Evolutionary conservation across 2,797 vertebrate species (phyloP), one percentile per base, ranked within the genome.

Genomic region (Sylvilagus floridanus): DNA sequence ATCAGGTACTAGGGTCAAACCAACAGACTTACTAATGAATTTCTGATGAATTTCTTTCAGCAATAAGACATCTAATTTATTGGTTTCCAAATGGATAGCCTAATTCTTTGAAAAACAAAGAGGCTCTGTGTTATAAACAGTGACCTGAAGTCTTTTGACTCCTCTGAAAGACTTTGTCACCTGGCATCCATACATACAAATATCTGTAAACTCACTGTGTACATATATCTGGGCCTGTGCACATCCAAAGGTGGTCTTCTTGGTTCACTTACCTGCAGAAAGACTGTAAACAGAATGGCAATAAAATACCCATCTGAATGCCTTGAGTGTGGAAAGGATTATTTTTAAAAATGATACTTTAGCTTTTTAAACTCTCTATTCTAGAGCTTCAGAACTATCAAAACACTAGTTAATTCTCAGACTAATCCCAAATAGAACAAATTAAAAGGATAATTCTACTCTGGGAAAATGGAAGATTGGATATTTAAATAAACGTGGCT

Each of bases 21-120:
- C 71, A 86, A 65, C 83, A 84, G 60, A 52, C 57, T 91, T 87
- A 42, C 37, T 92, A 78, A 91, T 90, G 79, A 94, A 14, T 90
- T 96, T 81, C 82, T 91, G 79, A 87, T 94, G 63, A 73, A 76
- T 72, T 95, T 52, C 76, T 90, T 84, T 92, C 54, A 88, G 92
- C 83, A 94, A 88, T 52, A 71, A 83, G n/a, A 71, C 35, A 73
- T 50, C 52, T 68, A 19, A 16, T 35, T 73, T 90, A 68, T 21
- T 62, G 87, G 88, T 90, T 73, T 92, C 86, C 69, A 82, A 91
- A 72, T 77, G 57, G 82, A 75, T 85, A 72, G 32, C 85, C 26
- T 9, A 57, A 26, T 24, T 91, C 66, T 52, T 22, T 84, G 86
- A 57, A 84, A 73, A 90, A 63, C 42, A 65, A 57, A 62, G 52